Evolutionary conservation across 2,797 vertebrate genomes (phyloP), one percentile per base, ranked within the genome.

Genomic region (Molothrus ater): DNA sequence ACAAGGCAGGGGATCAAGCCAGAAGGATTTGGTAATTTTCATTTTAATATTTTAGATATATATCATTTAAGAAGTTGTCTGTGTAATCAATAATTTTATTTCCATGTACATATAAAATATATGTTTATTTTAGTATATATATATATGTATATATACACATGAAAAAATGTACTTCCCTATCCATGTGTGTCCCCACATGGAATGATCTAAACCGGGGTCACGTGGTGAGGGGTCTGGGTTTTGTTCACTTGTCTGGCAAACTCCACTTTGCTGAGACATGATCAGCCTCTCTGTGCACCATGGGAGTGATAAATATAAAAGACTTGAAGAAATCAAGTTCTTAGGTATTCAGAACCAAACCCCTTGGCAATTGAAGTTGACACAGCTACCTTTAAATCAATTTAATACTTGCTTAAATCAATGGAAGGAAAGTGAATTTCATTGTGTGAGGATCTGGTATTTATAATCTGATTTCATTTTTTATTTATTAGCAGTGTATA

Each of bases 341-440:
- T 83, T 91, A 48, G 17, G 9, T 83, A 60, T 40, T 84, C 71
- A 85, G 73, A 88, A 82, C 56, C 57, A 93, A 95, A 64, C 17
- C 91, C 61, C 56, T 82, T 79, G 56, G 42, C 17, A 6, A 73
- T 2, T 60, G 53, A 60, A 69, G 74, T 64, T 86, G 88, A 88
- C n/a, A 57, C 45, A 65, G 29, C 82, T 92, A 66, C 66, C 42
- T 88, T 78, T 88, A 92, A 93, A 73, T 93, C 76, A 56, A 17
- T 86, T 88, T 93, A 94, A 88, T 95, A 56, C 60, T 80, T 70
- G 48, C 57, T 83, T 91, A 88, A 95, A 73, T 86, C 80, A 88
- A 3, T 72, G 61, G 56, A 84, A 89, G 61, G 51, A 59, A 85
- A 86, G 47, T 43, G 56, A 85, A 90, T 87, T 92, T 57, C 26